Base-by-base conservation (phyloP, 2,113 vertebrate species). In the Notarius lentiginosus region DNA sequence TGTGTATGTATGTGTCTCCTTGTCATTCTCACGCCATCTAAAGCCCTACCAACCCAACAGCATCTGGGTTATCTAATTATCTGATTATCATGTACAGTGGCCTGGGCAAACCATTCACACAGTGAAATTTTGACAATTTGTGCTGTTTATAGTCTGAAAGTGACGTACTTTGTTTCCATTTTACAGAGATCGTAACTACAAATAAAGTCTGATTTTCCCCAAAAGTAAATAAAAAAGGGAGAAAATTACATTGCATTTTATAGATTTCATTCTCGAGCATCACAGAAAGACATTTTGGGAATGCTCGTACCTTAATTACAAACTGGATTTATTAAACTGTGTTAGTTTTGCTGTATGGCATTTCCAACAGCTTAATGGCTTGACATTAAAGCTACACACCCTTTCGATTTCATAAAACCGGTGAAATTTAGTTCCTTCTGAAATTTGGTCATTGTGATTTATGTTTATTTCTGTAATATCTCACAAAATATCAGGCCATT, bases 1-100 rank as follows among this genome's bases (percentile, higher is more conserved):
- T 70, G 61, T 68, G 58, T 63, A 18, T 84, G 84, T 41, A 20
- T 76, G 66, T 61, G 56, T 73, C 8, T 51, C 22, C 24, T 55
- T 56, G 53, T 82, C 24, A 79, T 65, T 87, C 72, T 85, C 76
- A 89, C 22, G 61, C 82, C 65, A 49, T 51, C 24, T 58, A 22
- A 60, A 49, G 55, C 34, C 34, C 7, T 7, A 68, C 7, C 24
- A 55, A n/a, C 22, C n/a, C 47, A 79, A 70, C 5, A 60, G 51
- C 24, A 60, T 70, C 17, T 24, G 27, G 22, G 5, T 56, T 56
- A 79, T 68, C 14, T 86, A 14, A 81, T 81, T 70, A 22, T 60
- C 53, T 51, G 34, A 47, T 86, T 70, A 81, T 11, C 24, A 17
- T 27, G n/a, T 53, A 4, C 11, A 1, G 9, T 58, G 22, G 10